Base-by-base conservation (phyloP, 1,140 invertebrate species). In the Trichonephila clavata region DNA sequence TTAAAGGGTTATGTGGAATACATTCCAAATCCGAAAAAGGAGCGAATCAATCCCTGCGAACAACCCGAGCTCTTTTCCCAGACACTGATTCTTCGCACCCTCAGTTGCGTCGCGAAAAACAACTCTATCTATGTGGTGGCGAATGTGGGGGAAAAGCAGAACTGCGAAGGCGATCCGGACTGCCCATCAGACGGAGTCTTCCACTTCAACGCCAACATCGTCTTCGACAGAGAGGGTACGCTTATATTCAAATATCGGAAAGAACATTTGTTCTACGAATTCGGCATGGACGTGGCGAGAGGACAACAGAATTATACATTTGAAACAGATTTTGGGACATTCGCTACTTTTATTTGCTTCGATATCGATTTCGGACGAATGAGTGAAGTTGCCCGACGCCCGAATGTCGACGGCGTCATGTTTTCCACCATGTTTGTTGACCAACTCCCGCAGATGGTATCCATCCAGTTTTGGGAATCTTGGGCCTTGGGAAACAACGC, bases 151-250 rank as follows among this genome's bases (percentile, higher is more conserved):
- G 63, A 84, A n/a, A 60, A 90, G 0, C 39, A 90, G 60, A 43
- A 39, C 3, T 94, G 93, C 77, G 24, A 57, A 7, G 80, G 39
- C 16, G 27, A 92, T 5, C 20, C 63, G 1, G 83, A 63, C 21
- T 96, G 96, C 93, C 94, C 95, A 0, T 39, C 61, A 0, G 96
- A 96, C 83, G 96, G 95, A 2, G 94, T 94, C 8, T 96, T 96
- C 86, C 96, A 97, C 32, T 98, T 97, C 95, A 98, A 98, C 95
- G 98, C 97, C 0, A 97, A 98, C 95, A 96, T 98, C 0, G 97
- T 97, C 0, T 97, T 97, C 95, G 97, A 97, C 94, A 96, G 97
- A 88, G 95, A 96, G 2, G 97, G 97, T 16, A 94, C 91, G 21
- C 94, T 97, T 4, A 94, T 97, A 6, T 96, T 96, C 5, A 97